Evolutionary conservation across 2,797 vertebrate genomes (phyloP).

Genomic region (Choloepus didactylus): DNA sequence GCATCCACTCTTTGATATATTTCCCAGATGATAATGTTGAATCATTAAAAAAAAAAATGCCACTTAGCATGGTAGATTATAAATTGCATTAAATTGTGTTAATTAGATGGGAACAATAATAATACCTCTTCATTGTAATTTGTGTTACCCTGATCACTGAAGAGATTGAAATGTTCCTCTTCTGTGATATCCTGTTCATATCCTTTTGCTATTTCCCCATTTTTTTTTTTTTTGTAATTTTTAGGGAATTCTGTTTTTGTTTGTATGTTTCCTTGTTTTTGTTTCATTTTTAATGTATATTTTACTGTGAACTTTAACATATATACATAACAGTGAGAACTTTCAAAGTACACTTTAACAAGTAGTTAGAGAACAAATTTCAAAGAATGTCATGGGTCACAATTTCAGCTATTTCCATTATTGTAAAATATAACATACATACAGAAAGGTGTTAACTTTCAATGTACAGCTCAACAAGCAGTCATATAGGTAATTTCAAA

Average conservation of each 20-base stretch:
- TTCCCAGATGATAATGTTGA: not conserved
- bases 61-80: not conserved
- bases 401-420: too few species aligned
- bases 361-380: too few species aligned
- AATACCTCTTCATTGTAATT: not conserved
- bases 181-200: not conserved
- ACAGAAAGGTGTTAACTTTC: too few species aligned
- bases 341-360: too few species aligned
- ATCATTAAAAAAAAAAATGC: not conserved
- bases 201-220: not conserved
- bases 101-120: not conserved
- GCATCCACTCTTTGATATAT: not conserved
- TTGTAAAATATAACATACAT: too few species aligned
- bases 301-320: too few species aligned
- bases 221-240: not conserved
- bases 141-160: not conserved
- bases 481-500: too few species aligned
- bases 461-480: too few species aligned
- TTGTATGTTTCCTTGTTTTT: too few species aligned
- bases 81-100: not conserved
- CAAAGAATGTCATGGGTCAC: too few species aligned
- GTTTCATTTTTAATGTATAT: too few species aligned
- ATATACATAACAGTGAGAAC: too few species aligned
- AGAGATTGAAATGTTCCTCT: not conserved
- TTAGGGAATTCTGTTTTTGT: not conserved